Evolutionary conservation across 2,113 vertebrate genomes (phyloP).

Genomic region (Amblyornis subalaris): DNA sequence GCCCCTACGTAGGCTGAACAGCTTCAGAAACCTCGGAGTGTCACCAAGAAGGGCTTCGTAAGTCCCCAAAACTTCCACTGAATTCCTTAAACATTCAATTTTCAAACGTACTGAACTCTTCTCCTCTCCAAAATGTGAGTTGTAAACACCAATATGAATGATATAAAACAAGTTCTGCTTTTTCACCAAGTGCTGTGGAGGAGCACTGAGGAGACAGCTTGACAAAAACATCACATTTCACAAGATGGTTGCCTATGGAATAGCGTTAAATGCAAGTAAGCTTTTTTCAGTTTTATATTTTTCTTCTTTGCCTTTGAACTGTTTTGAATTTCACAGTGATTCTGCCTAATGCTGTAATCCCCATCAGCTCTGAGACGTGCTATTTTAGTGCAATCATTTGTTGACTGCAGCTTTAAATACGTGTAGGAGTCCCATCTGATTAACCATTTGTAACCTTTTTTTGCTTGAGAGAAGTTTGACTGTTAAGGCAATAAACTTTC

Average conservation of each 20-base stretch:
- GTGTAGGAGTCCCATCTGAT: not conserved
- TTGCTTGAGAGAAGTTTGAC: not conserved
- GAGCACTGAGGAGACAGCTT: slow-evolving; percentile 71
- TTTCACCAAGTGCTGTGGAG: slow-evolving; percentile 70
- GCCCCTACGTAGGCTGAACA: not conserved
- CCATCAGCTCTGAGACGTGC: not conserved
- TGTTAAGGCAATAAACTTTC: not conserved
- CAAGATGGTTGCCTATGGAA: slow-evolving; percentile 75
- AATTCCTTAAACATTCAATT: not conserved
- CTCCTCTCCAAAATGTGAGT: not conserved
- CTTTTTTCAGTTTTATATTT: not conserved
- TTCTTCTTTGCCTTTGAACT: slow-evolving; percentile 11
- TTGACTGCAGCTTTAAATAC: slow-evolving; percentile 13
- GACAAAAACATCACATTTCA: slow-evolving; percentile 80
- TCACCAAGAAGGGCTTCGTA: not conserved
- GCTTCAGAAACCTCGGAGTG: not conserved
- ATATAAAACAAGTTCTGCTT: slow-evolving; percentile 44
- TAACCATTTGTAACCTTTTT: not conserved
- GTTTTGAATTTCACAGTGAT: slow-evolving; percentile 3
- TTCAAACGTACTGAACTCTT: not conserved
- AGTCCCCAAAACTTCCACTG: not conserved
- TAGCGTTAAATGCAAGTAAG: slow-evolving; percentile 77
- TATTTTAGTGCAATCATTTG: slow-evolving; percentile 18
- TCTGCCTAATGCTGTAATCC: slow-evolving; percentile 9
- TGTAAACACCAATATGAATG: not conserved